Base-by-base conservation (phyloP, 2,888 invertebrate genomes). In the Melikaiella ostensackeni region DNA sequence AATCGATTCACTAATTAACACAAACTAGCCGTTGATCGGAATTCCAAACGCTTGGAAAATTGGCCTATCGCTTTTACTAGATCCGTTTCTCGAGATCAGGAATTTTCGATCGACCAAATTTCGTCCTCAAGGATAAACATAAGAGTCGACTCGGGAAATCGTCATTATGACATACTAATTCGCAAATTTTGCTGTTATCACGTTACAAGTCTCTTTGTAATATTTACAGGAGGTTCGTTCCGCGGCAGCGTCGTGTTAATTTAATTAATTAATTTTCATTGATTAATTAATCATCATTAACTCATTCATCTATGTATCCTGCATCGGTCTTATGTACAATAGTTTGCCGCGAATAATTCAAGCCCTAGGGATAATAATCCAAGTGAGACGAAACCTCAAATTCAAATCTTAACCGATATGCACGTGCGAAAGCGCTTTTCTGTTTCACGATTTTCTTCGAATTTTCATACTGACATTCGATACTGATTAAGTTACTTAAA, bases 401-500 rank as follows among this genome's bases (percentile, higher is more conserved):
- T 75, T 74, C 57, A 42, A 74, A 74, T 63, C 66, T 59, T 66
- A 62, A 59, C 61, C 38, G 74, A 78, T 78, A 75, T 75, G 75
- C 75, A 38, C 74, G 59, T 78, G 62, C 64, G 55, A 76, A 73
- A 76, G 59, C 61, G 70, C 70, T 30, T 74, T 64, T 57, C 63
- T 64, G 63, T 75, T 46, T 63, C 75, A n/a, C 19, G n/a, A 57
- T 66, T 70, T 62, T 42, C 24, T 24, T 62, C 27, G 6, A 46
- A n/a, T 62, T 42, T 38, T 75, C 59, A 89, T 89, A 90, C 89
- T 90, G 89, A 84, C 84, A 81, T 87, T 88, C 85, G 89, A 89
- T 90, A 89, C 90, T 89, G 89, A 88, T 89, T 89, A 86, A 88
- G 86, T 89, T 84, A 86, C 85, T 84, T 83, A 86, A 81, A 83